Percentiles rank a stretch among this genome's conserved stretches.
phyloP scores from a whole-genome alignment of 2,113 vertebrate species.

The Mixornis gularis region DNA sequence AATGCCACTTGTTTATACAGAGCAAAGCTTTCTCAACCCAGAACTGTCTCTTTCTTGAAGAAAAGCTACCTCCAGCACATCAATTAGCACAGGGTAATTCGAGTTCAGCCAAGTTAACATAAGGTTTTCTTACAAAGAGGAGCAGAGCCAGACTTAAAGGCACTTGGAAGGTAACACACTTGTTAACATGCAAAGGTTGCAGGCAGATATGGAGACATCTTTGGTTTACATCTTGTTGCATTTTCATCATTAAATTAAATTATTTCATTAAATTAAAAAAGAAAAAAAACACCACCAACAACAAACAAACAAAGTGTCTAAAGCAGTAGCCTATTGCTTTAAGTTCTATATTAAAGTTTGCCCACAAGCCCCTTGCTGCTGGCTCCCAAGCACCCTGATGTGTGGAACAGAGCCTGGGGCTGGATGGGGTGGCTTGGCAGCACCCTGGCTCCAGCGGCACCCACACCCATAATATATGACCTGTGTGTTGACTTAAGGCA shows the following conservation, averaged over 20 bases:
- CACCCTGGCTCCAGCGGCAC: background rate
- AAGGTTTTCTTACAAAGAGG: background rate
- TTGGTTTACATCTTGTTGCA: background rate
- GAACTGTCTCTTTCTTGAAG: background rate
- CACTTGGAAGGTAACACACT: background rate
- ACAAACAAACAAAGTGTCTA: background rate
- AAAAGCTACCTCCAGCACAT: conserved; percentile 12
- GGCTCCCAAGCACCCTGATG: accelerated
- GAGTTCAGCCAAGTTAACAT: background rate
- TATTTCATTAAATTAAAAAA: background rate
- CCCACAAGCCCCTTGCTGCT: background rate
- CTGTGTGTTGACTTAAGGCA: background rate
- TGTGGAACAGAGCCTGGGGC: background rate
- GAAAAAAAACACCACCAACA: background rate
- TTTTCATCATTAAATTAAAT: background rate
- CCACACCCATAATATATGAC: background rate
- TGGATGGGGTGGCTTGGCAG: background rate
- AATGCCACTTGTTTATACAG: background rate
- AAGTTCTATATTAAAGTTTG: background rate
- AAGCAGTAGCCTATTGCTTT: background rate
- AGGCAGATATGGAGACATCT: background rate
- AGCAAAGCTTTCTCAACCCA: conserved; percentile 16
- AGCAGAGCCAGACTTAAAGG: background rate
- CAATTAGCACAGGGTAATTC: conserved; percentile 11
- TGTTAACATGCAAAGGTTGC: background rate